phyloP scores from a whole-genome alignment of 2,113 vertebrate species.

The Acanthisitta chloris region DNA sequence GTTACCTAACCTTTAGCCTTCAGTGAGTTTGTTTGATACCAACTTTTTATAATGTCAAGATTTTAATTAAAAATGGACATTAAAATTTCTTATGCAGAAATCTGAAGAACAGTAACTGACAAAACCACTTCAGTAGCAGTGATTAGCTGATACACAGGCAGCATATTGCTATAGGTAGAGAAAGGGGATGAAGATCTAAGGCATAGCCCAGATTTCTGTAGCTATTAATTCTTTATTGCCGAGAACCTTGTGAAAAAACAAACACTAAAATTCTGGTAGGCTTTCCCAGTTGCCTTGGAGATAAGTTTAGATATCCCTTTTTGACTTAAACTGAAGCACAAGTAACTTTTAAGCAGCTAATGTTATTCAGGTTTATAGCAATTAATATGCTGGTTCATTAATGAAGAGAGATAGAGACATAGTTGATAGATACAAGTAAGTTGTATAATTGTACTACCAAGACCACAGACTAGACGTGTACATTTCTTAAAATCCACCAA shows the following conservation, averaged over 20 bases:
- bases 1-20: not conserved
- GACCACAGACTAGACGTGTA: not conserved
- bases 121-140: not conserved
- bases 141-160: not conserved
- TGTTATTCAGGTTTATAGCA: not conserved
- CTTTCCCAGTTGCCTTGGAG: not conserved
- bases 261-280: not conserved
- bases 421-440: not conserved
- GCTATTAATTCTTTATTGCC: not conserved
- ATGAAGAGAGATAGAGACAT: not conserved
- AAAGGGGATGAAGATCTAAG: not conserved
- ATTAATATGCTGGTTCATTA: not conserved
- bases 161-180: not conserved
- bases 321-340: conserved; percentile 15
- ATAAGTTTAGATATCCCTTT: not conserved
- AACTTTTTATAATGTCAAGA: not conserved
- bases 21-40: not conserved
- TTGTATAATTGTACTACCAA: not conserved
- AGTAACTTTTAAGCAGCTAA: not conserved
- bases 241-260: not conserved
- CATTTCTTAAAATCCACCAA: not conserved
- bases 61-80: not conserved
- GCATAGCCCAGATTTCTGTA: not conserved
- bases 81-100: not conserved
- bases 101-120: not conserved